phyloP scores from a whole-genome alignment of 1,140 invertebrate genomes.

The Uloborus diversus region DNA sequence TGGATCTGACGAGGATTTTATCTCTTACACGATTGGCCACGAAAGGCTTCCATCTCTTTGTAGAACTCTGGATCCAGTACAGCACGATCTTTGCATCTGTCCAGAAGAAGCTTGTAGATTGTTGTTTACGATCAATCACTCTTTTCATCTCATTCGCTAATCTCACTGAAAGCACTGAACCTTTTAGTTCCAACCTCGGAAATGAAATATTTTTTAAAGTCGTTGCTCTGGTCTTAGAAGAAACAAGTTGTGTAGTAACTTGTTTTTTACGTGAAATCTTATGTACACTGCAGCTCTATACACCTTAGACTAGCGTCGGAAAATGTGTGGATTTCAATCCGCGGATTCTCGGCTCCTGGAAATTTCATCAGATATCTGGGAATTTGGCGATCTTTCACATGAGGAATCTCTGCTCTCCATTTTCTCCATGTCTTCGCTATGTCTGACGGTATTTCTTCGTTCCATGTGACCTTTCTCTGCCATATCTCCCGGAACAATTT shows the following conservation, averaged over 20 bases:
- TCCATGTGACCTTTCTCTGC: no score
- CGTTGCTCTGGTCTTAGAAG: not conserved
- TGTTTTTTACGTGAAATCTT: not conserved
- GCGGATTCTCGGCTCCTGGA: not conserved
- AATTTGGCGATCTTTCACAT: not conserved
- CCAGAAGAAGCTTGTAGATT: not conserved
- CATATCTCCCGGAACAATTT: no score
- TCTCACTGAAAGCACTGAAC: not conserved
- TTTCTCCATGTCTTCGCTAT: no score
- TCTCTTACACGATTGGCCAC: not conserved
- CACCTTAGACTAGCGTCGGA: not conserved
- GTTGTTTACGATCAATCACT: not conserved
- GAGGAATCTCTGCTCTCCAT: no score
- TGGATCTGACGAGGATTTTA: not conserved
- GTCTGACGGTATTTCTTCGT: no score
- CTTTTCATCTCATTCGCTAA: not conserved
- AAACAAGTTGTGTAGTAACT: not conserved
- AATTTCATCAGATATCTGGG: not conserved
- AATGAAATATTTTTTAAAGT: not conserved
- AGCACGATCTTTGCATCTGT: not conserved
- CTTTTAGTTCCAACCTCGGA: not conserved
- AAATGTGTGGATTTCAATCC: not conserved
- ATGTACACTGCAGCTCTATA: not conserved
- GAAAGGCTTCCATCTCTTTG: not conserved
- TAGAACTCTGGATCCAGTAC: not conserved